Evolutionary conservation across 2,113 vertebrate genomes (phyloP).

Genomic region (Suricata suricatta): DNA sequence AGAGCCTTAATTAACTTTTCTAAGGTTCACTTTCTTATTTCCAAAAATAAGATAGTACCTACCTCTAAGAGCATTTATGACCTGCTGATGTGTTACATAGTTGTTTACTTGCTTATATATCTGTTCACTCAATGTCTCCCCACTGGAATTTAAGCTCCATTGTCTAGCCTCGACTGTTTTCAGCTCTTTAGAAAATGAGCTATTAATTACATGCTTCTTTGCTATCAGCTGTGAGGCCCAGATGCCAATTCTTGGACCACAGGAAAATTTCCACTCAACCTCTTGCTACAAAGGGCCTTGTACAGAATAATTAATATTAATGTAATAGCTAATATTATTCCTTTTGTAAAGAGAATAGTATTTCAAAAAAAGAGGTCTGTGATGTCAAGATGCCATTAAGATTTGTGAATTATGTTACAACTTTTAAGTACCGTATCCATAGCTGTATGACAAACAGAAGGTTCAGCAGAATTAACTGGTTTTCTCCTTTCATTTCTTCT

Average conservation of each 20-base stretch:
- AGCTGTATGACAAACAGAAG: neutral
- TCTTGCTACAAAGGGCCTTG: neutral
- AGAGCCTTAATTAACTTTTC: neutral
- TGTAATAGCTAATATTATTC: neutral
- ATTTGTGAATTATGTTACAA: neutral
- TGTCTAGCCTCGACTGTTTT: neutral
- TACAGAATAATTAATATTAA: neutral
- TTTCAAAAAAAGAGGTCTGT: neutral
- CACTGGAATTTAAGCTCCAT: neutral
- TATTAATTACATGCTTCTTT: neutral
- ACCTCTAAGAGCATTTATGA: neutral
- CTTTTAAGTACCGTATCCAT: neutral
- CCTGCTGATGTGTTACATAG: neutral
- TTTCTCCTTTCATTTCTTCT: neutral
- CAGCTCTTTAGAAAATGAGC: neutral
- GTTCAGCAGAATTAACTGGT: neutral
- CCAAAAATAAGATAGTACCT: neutral
- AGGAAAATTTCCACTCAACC: neutral
- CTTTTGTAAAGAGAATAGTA: neutral
- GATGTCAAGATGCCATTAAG: neutral
- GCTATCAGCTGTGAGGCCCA: neutral
- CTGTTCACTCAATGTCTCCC: neutral
- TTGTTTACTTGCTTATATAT: neutral
- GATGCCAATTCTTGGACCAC: neutral
- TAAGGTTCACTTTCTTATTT: neutral